Evolutionary conservation across 2,888 invertebrate genomes (phyloP), one percentile per base, ranked within the genome.

Genomic region (Cosmia trapezina): DNA sequence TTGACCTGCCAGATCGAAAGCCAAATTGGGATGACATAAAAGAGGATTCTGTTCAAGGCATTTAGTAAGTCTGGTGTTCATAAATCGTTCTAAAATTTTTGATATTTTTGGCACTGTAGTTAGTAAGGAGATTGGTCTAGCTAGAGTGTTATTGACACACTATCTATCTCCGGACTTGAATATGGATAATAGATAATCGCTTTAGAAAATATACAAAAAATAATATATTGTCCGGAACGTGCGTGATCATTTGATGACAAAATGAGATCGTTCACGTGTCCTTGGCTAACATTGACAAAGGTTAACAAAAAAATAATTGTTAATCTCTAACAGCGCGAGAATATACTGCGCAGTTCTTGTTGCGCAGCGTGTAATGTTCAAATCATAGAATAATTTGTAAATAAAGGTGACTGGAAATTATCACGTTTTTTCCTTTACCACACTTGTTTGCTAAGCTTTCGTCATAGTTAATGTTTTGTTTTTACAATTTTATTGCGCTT

Each of bases 271-370:
- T 81, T 75, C 54, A 76, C 59, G 79, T 78, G 92, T 91, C 91
- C 92, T 93, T 92, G 87, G 81, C 59, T 51, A 71, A 76, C 78
- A 80, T 83, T 83, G 83, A 82, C 82, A 76, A 80, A 80, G 70
- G 76, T 71, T 79, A 72, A 88, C 84, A 91, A 91, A 92, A 92
- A 92, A 92, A 88, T 54, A 63, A 61, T 83, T 70, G 60, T 82
- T 78, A 86, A 87, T 86, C 86, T 87, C 78, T 85, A 83, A 84
- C 76, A 83, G 78, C 76, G 78, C 75, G 75, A 79, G 83, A 84
- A 87, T 86, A 77, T 69, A 89, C 86, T 89, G 87, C 91, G 92
- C 84, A 91, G 84, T 89, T 86, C 17, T 37, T 83, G 78, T 56
- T 86, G 85, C 87, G 88, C 86, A 85, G 83, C 83, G 76, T 78